A percentile compares a stretch with the other conserved stretches of the same genome.
phyloP scores from a whole-genome alignment of 2,797 vertebrate genomes.

The Parotocinclus haroldoi region DNA sequence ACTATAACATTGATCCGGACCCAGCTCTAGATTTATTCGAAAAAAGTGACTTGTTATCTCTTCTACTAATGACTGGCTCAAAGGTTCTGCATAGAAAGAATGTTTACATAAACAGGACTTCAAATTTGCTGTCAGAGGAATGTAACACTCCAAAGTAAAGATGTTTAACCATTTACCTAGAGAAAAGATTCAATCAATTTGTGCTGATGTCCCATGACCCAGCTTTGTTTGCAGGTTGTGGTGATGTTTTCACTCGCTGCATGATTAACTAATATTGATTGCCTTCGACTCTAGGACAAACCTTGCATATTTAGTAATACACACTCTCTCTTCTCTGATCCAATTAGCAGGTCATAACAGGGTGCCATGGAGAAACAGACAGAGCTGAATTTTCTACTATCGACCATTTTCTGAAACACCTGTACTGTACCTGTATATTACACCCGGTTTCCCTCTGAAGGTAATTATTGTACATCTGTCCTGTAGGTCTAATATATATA shows the following conservation, averaged over 20 bases:
- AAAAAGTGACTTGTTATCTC: slow-evolving; percentile 42
- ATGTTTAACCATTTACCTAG: background rate
- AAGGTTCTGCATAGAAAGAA: slow-evolving; percentile 34
- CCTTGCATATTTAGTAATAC: slow-evolving; percentile 7
- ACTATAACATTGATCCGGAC: slow-evolving; percentile 37
- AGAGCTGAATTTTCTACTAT: slow-evolving; percentile 43
- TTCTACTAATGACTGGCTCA: slow-evolving; percentile 43
- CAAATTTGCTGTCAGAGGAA: background rate
- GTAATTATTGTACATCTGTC: slow-evolving; percentile 46
- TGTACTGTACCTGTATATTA: no score
- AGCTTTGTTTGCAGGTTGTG: slow-evolving; percentile 8
- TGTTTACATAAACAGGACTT: slow-evolving; percentile 5
- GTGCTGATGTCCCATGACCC: slow-evolving; percentile 12
- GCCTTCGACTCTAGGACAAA: slow-evolving; percentile 31
- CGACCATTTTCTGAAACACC: slow-evolving; percentile 40
- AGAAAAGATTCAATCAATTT: slow-evolving; percentile 3
- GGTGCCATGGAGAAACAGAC: slow-evolving; percentile 38
- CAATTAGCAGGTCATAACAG: slow-evolving; percentile 54
- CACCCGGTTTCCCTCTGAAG: slow-evolving; percentile 33
- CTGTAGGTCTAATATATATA: slow-evolving; percentile 25
- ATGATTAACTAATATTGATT: slow-evolving; percentile 64
- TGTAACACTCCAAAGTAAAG: background rate
- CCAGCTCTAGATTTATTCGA: slow-evolving; percentile 35
- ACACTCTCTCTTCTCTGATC: slow-evolving; percentile 40
- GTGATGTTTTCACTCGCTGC: slow-evolving; percentile 44